Evolutionary conservation across 2,113 vertebrate species (phyloP), one percentile per base, ranked within the genome.

Genomic region (Melanerpes formicivorus): DNA sequence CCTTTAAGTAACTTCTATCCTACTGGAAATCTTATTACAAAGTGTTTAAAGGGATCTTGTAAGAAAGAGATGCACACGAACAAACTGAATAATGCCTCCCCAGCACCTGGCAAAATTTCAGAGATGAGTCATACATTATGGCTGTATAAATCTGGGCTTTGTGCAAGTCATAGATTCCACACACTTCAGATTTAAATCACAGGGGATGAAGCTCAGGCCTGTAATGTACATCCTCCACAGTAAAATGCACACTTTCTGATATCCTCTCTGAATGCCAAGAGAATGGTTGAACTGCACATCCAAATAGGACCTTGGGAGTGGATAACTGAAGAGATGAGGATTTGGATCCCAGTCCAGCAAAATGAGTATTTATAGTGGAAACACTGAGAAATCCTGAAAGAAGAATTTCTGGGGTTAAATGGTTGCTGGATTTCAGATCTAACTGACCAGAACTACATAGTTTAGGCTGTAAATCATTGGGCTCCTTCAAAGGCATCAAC

Each of bases 61-160:
- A 85, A 83, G 91, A 84, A 42, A 91, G 21, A 82, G 72, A 48
- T 42, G 50, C 66, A 88, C 30, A 80, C 81, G 92, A 92, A 94
- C 87, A 95, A 93, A 87, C 72, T 64, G 62, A 58, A 56, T 82
- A 95, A 92, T 22, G 17, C 69, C 81, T 94, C 87, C 88, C 84
- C 54, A 80, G 76, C 84, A 83, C 65, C 2, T 96, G 91, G 92
- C 84, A 87, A 60, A 59, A n/a, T 92, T 77, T 95, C 89, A 85
- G n/a, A 44, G 37, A 87, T 95, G 64, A 95, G 64, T 95, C 79
- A 91, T 58, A 50, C 75, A 56, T 70, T 80, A 87, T 34, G 48
- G 60, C 60, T 95, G 46, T 92, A 64, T 79, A 70, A 79, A 64
- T 87, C 2, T 84, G 80, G 78, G 74, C 50, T 92, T 90, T 92